Percentiles rank a stretch among this genome's conserved stretches.
These are phyloP conservation scores for Tragelaphus scriptus DNA, from an alignment of 2,113 vertebrate species.

Conservation along the genomic window DNA sequence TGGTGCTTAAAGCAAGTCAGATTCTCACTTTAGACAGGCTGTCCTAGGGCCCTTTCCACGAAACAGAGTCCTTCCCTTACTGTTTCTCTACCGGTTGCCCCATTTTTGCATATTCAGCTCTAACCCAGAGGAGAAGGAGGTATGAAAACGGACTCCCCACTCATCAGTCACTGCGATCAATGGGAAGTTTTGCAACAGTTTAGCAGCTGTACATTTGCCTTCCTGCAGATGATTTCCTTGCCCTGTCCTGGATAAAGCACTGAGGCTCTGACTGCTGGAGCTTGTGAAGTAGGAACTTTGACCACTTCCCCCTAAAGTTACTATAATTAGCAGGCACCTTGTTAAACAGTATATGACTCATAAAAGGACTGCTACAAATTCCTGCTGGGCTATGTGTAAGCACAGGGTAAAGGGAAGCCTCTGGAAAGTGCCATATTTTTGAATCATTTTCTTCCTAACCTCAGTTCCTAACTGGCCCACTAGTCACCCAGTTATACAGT, in stretches of 20 bases:
- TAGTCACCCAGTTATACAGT: neutral
- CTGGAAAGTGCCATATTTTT: neutral
- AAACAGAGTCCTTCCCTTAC: neutral
- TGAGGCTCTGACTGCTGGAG: neutral
- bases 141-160: neutral
- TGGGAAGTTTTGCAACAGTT: neutral
- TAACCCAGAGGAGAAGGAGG: neutral
- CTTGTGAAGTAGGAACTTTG: constrained; percentile 1
- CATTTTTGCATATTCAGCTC: neutral
- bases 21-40: neutral
- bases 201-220: neutral
- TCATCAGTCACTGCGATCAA: neutral
- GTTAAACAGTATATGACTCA: neutral
- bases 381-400: neutral
- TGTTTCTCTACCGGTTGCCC: neutral
- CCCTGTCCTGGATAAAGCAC: neutral
- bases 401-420: neutral
- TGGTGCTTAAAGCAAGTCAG: neutral
- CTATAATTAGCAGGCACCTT: neutral
- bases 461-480: neutral
- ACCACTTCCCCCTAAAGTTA: neutral
- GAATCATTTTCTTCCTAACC: neutral
- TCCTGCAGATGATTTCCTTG: neutral
- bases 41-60: neutral
- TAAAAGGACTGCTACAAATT: neutral